A percentile compares a stretch with the other conserved stretches of the same genome.
Evolutionary conservation across 1,140 invertebrate species (phyloP).

Genomic region (Apis florea): DNA sequence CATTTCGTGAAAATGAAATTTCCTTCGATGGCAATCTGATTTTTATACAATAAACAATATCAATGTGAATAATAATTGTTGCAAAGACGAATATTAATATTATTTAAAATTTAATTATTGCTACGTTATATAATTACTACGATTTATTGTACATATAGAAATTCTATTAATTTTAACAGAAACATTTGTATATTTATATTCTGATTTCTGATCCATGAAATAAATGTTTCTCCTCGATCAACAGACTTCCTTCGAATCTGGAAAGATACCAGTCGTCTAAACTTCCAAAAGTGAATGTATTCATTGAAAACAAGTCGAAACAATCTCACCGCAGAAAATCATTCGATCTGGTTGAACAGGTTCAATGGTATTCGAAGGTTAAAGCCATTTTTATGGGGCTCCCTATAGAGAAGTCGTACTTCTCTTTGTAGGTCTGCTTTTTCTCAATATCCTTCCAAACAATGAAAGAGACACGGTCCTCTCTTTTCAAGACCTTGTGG

Average conservation of each 20-base stretch:
- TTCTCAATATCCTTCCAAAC: slow-evolving; percentile 15
- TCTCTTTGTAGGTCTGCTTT: slow-evolving; percentile 10
- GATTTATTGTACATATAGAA: too few species aligned
- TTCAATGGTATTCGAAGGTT: slow-evolving; percentile 46
- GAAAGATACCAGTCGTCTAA: neutral
- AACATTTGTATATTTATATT: too few species aligned
- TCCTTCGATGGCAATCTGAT: too few species aligned
- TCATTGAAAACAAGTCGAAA: slow-evolving; percentile 8
- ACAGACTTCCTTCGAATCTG: neutral
- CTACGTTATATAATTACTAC: too few species aligned
- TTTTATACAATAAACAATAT: too few species aligned
- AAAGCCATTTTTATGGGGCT: slow-evolving; percentile 41
- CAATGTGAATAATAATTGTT: neutral
- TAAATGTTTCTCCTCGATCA: neutral
- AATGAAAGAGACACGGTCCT: neutral
- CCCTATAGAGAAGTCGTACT: slow-evolving; percentile 24
- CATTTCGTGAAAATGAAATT: neutral
- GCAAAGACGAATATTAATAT: neutral
- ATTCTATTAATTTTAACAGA: too few species aligned
- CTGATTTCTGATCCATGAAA: neutral
- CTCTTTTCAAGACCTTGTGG: neutral
- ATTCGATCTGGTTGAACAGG: slow-evolving; percentile 53
- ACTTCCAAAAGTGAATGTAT: neutral
- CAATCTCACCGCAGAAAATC: neutral
- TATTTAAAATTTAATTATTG: too few species aligned